Conservation (phyloP, 2,888 invertebrate species). For the Synergus gifuensis region DNA sequence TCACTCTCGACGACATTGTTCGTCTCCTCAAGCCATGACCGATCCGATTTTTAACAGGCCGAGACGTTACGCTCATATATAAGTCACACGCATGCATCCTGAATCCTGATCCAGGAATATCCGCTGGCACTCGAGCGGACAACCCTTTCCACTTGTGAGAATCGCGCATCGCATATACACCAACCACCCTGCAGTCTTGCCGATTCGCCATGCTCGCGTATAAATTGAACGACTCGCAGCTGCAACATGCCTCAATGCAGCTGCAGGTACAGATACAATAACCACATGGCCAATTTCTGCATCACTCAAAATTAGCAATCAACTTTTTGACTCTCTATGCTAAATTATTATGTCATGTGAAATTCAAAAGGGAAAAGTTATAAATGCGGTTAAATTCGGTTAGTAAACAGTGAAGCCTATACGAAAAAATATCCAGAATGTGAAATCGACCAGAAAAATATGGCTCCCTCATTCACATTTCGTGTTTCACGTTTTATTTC, state of each 20-base stretch:
- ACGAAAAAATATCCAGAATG: too few species aligned
- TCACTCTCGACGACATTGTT: constrained; percentile 57
- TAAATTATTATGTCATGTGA: too few species aligned
- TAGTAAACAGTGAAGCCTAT: neutral
- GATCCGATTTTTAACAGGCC: constrained; percentile 76
- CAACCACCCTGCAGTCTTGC: constrained; percentile 44
- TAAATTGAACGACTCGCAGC: constrained; percentile 53
- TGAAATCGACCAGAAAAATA: neutral
- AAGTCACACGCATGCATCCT: constrained; percentile 44
- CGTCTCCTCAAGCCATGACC: constrained; percentile 72
- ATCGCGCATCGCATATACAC: constrained; percentile 53
- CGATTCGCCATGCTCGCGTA: constrained; percentile 57
- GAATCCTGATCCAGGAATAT: constrained; percentile 55
- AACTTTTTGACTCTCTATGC: neutral
- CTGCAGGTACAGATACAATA: constrained; percentile 7
- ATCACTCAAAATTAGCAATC: constrained; percentile 6
- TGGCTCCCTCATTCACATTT: neutral
- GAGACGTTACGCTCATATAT: constrained; percentile 51
- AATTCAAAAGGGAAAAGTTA: neutral
- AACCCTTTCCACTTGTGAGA: constrained; percentile 54
- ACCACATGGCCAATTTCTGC: neutral
- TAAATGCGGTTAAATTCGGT: too few species aligned
- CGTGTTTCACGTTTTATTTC: constrained; percentile 4
- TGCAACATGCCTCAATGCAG: constrained; percentile 43
- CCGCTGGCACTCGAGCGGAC: constrained; percentile 55